Evolutionary conservation across 2,797 vertebrate genomes (phyloP), one percentile per base, ranked within the genome.

Genomic region (Geotrypetes seraphini): DNA sequence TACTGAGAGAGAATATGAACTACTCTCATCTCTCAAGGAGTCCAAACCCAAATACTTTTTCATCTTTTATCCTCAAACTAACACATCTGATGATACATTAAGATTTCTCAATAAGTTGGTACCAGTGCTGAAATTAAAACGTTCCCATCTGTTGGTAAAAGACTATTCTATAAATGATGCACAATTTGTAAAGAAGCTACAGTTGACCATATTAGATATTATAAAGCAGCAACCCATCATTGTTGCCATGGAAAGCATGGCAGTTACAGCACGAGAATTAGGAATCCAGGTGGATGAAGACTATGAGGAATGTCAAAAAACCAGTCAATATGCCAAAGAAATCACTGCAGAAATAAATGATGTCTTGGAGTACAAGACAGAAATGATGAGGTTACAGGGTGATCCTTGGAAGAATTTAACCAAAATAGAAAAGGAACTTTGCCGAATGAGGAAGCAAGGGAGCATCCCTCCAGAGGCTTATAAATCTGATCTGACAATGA

Each of bases 321-420:
- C 63, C 0, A 75, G 69, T 28, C 5, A 20, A 12, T 57, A 53
- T n/a, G 76, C 74, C 20, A 36, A 74, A 21, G 40, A 12, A 2
- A 75, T 88, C 7, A 77, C 61, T n/a, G 6, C 13, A 31, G 21
- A 47, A 6, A 73, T 88, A 9, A 19, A 28, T 10, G 43, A 71
- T 11, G 34, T 39, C 1, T 44, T 61, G 0, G 3, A 48, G 22
- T 83, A 75, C 40, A 76, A 45, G 16, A 43, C 59, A n/a, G 69
- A 71, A 5, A 78, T 80, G 28, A 49, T 90, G 32, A 59, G 75
- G 21, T 59, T 89, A 25, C 88, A 90, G 44, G 85, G 85, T 1
- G 41, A 33, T 7, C 36, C 57, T 1, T 85, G 83, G 75, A 60
- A 60, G 16, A 74, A 66, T 33, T 34, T 79, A 22, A 66, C 71